A percentile compares a stretch with the other conserved stretches of the same genome.
Conservation (phyloP, 2,888 invertebrate species). For the Rotaria magnacalcarata region DNA sequence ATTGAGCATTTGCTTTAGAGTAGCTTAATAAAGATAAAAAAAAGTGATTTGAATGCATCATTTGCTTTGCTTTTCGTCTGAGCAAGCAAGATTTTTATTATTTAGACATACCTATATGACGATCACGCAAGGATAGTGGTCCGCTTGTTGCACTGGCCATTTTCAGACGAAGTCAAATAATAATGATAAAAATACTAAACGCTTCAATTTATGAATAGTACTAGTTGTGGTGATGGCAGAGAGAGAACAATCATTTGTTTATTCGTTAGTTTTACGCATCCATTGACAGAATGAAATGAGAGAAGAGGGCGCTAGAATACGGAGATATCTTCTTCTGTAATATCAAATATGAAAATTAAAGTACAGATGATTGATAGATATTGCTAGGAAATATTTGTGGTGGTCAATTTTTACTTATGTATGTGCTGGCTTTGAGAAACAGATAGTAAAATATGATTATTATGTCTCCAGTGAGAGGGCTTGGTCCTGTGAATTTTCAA, state of each 20-base stretch:
- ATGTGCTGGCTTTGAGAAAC: no score
- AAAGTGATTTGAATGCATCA: background rate
- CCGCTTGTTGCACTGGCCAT: background rate
- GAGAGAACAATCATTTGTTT: background rate
- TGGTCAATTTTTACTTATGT: no score
- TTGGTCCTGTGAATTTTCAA: no score
- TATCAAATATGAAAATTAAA: no score
- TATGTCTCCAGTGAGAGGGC: no score
- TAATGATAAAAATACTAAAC: background rate
- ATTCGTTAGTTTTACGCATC: background rate
- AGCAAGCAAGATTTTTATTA: background rate
- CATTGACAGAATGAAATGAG: background rate
- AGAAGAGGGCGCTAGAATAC: no score
- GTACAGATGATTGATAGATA: no score
- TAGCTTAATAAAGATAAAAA: background rate
- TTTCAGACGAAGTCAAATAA: background rate
- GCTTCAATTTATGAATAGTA: background rate
- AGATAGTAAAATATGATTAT: no score
- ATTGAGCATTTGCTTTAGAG: conserved; percentile 44
- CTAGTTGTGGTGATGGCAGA: background rate
- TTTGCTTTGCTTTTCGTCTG: background rate
- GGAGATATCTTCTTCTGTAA: no score
- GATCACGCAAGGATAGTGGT: background rate
- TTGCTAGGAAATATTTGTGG: no score
- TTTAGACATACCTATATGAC: background rate